Evolutionary conservation across 2,797 vertebrate species (phyloP), one percentile per base, ranked within the genome.

Genomic region (Percopsis omiscomaycus): DNA sequence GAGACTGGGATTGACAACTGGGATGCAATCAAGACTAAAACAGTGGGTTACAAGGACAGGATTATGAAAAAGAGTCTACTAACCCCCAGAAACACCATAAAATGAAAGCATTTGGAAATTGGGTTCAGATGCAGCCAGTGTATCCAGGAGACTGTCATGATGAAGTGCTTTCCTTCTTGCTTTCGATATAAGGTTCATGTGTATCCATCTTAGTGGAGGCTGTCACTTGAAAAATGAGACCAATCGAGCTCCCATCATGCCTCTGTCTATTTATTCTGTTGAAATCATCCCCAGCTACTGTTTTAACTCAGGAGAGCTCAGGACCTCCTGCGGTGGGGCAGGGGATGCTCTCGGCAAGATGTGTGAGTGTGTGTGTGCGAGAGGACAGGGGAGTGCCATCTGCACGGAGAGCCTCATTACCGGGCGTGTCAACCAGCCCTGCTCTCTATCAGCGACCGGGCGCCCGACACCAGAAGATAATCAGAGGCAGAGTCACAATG

Each of bases 321-420:
- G 64, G 84, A 81, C 80, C 85, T 71, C 80, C 75, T 66, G 80
- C 60, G 8, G 80, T 61, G 63, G 9, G 29, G 3, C 58, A 42
- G 60, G 42, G 42, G 22, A 42, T 46, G 57, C 10, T 57, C 61
- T 58, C 27, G n/a, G 69, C 59, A 55, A 59, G 55, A 58, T 49
- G 56, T 59, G 62, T 68, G 61, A 59, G 64, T 71, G 64, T 73
- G 46, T 61, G 42, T 55, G 59, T 52, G 49, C 29, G 27, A 28
- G 45, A 14, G 65, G 42, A 56, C 56, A 58, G 32, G 16, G 22
- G 50, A 15, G 54, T 83, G 85, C 83, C 87, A 88, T 87, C 86
- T 85, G 85, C 78, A 76, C 84, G 77, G 81, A 80, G 78, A 84
- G 81, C 79, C 86, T 90, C 88, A 90, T 90, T 89, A 90, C 83